These are phyloP conservation scores for Argynnis bischoffii DNA, from an alignment of 2,888 invertebrate species.

Conservation along the genomic window DNA sequence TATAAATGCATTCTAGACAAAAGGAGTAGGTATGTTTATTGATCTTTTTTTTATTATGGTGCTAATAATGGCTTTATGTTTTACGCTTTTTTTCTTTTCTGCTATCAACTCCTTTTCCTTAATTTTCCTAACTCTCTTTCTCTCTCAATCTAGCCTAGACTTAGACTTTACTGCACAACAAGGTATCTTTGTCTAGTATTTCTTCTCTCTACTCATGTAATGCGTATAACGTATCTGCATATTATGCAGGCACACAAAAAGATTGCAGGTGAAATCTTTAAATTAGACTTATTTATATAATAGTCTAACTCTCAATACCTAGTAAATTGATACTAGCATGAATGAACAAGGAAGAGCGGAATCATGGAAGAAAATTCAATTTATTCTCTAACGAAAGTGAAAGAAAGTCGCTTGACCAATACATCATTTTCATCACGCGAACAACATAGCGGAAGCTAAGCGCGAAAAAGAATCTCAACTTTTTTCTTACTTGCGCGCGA, in stretches of 20 bases:
- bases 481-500: constrained; percentile 66
- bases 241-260: neutral
- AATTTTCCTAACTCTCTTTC: no score
- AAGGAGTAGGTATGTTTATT: no score
- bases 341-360: constrained; percentile 48
- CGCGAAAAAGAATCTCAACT: constrained; percentile 77
- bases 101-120: no score
- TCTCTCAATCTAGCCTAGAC: no score
- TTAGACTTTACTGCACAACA: no score
- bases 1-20: no score
- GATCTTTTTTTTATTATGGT: no score
- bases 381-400: constrained; percentile 74
- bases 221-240: neutral
- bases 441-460: constrained; percentile 75
- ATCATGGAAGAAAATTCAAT: constrained; percentile 53
- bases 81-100: no score
- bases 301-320: constrained; percentile 1
- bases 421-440: constrained; percentile 81
- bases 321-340: constrained; percentile 19
- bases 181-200: no score
- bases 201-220: neutral
- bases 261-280: constrained; percentile 11
- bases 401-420: constrained; percentile 74
- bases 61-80: no score
- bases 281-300: constrained; percentile 14